Conservation (phyloP, 2,888 invertebrate species). For the Conistra vaccinii region DNA sequence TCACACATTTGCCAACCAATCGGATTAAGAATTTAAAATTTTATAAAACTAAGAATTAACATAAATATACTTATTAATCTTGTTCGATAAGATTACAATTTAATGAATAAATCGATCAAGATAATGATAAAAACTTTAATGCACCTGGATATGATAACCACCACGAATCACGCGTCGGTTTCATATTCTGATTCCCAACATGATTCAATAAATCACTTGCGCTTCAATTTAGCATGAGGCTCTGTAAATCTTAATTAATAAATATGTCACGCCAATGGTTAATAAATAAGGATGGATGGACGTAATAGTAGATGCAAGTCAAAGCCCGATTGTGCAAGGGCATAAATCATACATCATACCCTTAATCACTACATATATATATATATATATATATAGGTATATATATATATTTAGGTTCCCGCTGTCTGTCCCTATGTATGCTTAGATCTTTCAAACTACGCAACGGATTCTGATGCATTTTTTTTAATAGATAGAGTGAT, state of each 20-base stretch:
- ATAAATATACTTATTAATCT: not conserved
- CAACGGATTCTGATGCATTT: too few species aligned
- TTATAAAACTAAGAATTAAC: slow-evolving; percentile 11
- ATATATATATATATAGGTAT: too few species aligned
- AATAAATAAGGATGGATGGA: slow-evolving; percentile 56
- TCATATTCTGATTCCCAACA: not conserved
- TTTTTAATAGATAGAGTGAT: too few species aligned
- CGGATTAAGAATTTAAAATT: not conserved
- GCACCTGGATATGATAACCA: slow-evolving; percentile 38
- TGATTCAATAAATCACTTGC: slow-evolving; percentile 19
- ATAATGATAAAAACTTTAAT: slow-evolving; percentile 34
- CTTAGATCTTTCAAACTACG: too few species aligned
- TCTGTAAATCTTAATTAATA: slow-evolving; percentile 45
- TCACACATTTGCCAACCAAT: not conserved
- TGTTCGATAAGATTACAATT: slow-evolving; percentile 33
- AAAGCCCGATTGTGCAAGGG: slow-evolving; percentile 57
- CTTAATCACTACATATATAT: too few species aligned
- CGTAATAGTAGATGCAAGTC: slow-evolving; percentile 50
- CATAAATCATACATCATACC: slow-evolving; percentile 30
- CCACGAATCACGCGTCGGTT: not conserved
- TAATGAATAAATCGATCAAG: slow-evolving; percentile 34
- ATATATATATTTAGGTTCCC: too few species aligned
- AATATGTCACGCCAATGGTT: slow-evolving; percentile 51
- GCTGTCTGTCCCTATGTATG: too few species aligned
- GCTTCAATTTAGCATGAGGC: slow-evolving; percentile 2